A percentile compares a stretch with the other conserved stretches of the same genome.
These are phyloP conservation scores for Acanthosepion pharaonis DNA, from an alignment of 2,888 invertebrate genomes.

Conservation along the genomic window DNA sequence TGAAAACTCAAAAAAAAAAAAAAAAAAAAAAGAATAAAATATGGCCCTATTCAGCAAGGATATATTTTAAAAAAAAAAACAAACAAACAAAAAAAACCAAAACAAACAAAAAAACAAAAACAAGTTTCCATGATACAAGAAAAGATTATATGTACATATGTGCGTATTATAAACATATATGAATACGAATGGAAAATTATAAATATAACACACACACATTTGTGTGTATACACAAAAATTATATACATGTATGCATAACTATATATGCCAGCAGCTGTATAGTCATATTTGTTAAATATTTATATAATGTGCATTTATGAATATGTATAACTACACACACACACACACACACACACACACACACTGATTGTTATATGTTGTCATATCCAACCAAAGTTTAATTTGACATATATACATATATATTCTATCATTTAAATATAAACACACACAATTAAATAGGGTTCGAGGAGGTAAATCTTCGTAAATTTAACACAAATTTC, in stretches of 20 bases:
- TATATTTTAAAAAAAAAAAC: not conserved
- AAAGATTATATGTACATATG: conserved; percentile 3
- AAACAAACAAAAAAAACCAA: not conserved
- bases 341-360: not conserved
- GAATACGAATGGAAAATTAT: not conserved
- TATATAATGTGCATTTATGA: not conserved
- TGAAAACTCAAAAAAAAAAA: not conserved
- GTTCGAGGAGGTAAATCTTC: too few relatives aligned
- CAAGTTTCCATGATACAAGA: not conserved
- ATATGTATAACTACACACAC: not conserved
- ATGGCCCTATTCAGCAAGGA: not conserved
- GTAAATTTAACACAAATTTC: too few relatives aligned
- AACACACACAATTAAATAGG: not conserved
- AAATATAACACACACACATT: not conserved
- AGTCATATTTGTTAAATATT: not conserved
- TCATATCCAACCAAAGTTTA: not conserved
- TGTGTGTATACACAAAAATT: not conserved
- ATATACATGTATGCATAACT: not conserved
- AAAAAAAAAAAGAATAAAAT: not conserved
- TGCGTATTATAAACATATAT: not conserved
- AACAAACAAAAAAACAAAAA: not conserved
- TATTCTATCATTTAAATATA: not conserved
- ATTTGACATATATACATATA: not conserved
- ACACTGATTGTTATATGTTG: too few relatives aligned
- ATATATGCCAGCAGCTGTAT: not conserved